phyloP scores from a whole-genome alignment of 2,888 invertebrate species.

The Ophonus ardosiacus region DNA sequence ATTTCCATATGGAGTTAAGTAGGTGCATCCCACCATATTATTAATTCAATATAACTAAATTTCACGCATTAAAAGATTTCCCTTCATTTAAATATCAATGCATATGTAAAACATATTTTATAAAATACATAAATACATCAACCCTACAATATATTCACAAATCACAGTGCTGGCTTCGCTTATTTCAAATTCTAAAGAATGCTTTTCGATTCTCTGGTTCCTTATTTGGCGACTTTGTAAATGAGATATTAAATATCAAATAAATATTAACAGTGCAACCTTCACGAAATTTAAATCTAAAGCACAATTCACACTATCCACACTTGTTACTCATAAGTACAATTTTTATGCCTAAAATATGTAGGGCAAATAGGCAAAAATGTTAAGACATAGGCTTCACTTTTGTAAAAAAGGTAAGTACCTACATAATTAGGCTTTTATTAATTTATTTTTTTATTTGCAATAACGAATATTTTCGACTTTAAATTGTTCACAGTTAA shows the following conservation, averaged over 20 bases:
- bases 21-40: conserved; percentile 24
- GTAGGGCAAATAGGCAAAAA: too few species aligned
- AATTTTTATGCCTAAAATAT: too few species aligned
- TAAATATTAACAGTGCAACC: conserved; percentile 31
- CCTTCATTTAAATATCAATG: conserved; percentile 42
- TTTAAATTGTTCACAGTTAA: too few species aligned
- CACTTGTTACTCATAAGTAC: not conserved
- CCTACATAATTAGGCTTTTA: too few species aligned
- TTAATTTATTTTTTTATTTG: too few species aligned
- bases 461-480: too few species aligned
- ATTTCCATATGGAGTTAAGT: conserved; percentile 34
- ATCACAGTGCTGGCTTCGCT: not conserved
- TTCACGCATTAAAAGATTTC: conserved; percentile 43
- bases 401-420: too few species aligned
- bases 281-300: conserved; percentile 18
- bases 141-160: conserved; percentile 30
- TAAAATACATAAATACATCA: conserved; percentile 43
- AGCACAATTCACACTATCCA: not conserved
- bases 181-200: conserved; percentile 38
- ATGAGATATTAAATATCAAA: conserved; percentile 40
- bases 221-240: conserved; percentile 30
- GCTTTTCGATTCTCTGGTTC: not conserved
- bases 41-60: conserved; percentile 38
- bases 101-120: conserved; percentile 44
- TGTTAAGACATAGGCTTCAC: too few species aligned